Conservation (phyloP, 2,797 vertebrate genomes). For the Thripadectes ignobilis region DNA sequence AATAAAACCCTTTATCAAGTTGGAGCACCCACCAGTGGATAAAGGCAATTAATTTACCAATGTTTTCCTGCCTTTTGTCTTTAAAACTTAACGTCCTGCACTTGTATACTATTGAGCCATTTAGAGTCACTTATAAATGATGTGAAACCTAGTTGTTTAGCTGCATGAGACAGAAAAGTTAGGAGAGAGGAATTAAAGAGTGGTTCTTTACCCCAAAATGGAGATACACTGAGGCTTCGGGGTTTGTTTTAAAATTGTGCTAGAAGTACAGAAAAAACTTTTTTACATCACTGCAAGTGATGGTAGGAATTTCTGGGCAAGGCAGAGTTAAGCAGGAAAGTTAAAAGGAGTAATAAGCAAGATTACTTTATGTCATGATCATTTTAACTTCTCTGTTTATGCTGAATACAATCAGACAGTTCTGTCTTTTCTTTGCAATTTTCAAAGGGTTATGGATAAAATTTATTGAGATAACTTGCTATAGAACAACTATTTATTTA, state of each 20-base stretch:
- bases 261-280: not conserved
- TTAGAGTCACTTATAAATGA: not conserved
- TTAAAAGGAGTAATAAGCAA: not conserved
- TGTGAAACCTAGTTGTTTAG: not conserved
- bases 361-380: not conserved
- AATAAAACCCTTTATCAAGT: not conserved
- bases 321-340: not conserved
- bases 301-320: not conserved
- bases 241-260: not conserved
- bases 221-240: not conserved
- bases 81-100: not conserved
- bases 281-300: not conserved
- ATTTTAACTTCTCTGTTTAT: not conserved
- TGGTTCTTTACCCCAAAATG: not conserved
- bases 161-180: not conserved
- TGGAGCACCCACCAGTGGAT: not conserved
- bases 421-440: not conserved
- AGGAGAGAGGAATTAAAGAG: not conserved
- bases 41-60: not conserved
- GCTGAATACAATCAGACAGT: not conserved
- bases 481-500: constrained; percentile 1
- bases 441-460: not conserved
- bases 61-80: not conserved
- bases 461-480: constrained; percentile 2
- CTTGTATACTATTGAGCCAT: not conserved